Conservation (phyloP, 2,888 invertebrate genomes). For the Drosophila nr. perissopoda region DNA sequence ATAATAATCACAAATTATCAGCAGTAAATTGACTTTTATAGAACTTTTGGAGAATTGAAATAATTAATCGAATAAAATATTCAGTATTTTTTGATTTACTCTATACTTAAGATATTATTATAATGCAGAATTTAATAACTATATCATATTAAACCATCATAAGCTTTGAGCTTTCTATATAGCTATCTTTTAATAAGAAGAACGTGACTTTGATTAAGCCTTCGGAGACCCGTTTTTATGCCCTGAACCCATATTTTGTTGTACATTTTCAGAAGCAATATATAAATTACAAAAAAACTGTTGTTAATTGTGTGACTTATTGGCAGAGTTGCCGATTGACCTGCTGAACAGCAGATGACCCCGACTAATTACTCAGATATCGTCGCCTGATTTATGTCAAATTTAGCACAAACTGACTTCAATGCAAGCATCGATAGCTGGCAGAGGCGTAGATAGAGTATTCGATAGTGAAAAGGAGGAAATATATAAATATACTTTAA, state of each 20-base stretch:
- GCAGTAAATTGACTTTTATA: not conserved
- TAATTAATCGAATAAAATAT: not conserved
- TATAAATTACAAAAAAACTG: slow-evolving; percentile 27
- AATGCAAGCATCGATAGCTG: slow-evolving; percentile 11
- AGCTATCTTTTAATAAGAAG: not conserved
- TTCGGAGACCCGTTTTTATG: not conserved
- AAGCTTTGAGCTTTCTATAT: not conserved
- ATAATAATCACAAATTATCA: not conserved
- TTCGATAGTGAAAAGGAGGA: not conserved
- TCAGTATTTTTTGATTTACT: not conserved
- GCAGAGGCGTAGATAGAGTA: not conserved
- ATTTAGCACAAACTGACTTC: slow-evolving; percentile 17
- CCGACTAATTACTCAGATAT: slow-evolving; percentile 41
- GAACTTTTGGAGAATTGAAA: not conserved
- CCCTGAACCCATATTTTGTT: not conserved
- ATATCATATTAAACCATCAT: not conserved
- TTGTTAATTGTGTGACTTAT: slow-evolving; percentile 56
- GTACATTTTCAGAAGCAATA: slow-evolving; percentile 30
- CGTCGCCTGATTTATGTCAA: slow-evolving; percentile 38
- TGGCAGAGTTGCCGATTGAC: slow-evolving; percentile 39
- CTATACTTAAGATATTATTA: too few species aligned
- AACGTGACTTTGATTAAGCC: not conserved
- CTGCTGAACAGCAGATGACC: slow-evolving; percentile 31
- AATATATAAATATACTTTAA: slow-evolving; percentile 1
- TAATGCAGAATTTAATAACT: not conserved